Conservation (phyloP, 92 coral and sea anemone genomes). For the Micromussa lordhowensis region DNA sequence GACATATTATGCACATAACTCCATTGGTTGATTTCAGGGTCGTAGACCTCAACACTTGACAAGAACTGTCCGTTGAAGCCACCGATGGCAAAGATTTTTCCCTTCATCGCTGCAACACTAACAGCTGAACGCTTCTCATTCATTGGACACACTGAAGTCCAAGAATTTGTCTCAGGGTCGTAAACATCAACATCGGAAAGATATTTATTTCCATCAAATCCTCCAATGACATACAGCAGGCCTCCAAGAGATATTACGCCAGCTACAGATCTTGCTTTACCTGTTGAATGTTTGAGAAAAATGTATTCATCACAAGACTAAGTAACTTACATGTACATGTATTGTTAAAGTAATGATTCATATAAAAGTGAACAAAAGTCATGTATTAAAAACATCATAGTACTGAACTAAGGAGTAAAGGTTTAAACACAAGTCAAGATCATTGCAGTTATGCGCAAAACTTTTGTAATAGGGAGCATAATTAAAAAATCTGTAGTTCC, state of each 20-base stretch:
- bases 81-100: constrained; percentile 82
- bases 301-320: not conserved
- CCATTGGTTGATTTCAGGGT: constrained; percentile 85
- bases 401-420: too few species aligned
- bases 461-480: too few species aligned
- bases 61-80: constrained; percentile 98
- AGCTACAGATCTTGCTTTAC: constrained; percentile 90
- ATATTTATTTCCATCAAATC: constrained; percentile 92
- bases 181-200: constrained; percentile 91
- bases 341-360: too few species aligned
- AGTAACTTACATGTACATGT: not conserved
- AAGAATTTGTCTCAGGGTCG: constrained; percentile 85
- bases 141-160: constrained; percentile 74
- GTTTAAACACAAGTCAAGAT: too few species aligned
- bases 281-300: constrained; percentile 38
- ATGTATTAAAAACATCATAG: too few species aligned
- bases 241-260: constrained; percentile 88
- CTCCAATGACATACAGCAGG: constrained; percentile 85
- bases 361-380: too few species aligned
- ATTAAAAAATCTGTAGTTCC: too few species aligned
- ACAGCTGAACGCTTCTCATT: constrained; percentile 86
- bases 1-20: constrained; percentile 79
- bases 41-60: constrained; percentile 87
- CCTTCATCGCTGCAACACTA: constrained; percentile 92
- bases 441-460: too few species aligned